Base-by-base conservation (phyloP, 1,140 invertebrate genomes). In the Pantala flavescens region DNA sequence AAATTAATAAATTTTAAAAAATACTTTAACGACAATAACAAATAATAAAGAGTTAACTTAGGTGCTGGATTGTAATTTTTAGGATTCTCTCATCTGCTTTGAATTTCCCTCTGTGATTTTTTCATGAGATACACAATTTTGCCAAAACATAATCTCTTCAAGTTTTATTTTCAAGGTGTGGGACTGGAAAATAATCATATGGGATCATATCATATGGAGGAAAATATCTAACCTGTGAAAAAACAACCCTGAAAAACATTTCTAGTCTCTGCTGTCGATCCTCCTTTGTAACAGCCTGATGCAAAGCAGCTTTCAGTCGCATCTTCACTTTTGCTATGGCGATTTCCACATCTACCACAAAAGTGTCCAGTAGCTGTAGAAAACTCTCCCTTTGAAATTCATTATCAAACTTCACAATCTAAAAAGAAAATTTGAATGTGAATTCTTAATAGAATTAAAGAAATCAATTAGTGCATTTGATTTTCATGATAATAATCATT, bases 181-280 rank as follows among this genome's bases (percentile, higher is more conserved):
- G n/a, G n/a, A n/a, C n/a, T n/a, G n/a, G n/a, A n/a, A n/a, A n/a
- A n/a, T n/a, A n/a, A n/a, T n/a, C n/a, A n/a, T n/a, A n/a, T n/a
- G n/a, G n/a, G n/a, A n/a, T n/a, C n/a, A n/a, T n/a, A n/a, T n/a
- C n/a, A n/a, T n/a, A n/a, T n/a, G n/a, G n/a, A n/a, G n/a, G n/a
- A n/a, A n/a, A n/a, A n/a, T 36, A 36, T 36, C 12, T 63, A 71
- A 84, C 84, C 77, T 85, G 83, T 10, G 83, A 81, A 77, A 87
- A 87, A 11, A 86, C 84, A 72, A 85, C 82, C 42, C 84, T 79
- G 76, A 86, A 87, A 77, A 87, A 87, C 78, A 81, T 82, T 76
- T 87, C 86, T 14, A 87, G 77, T 77, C 81, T 79, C 74, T 79
- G 79, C 72, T 86, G 82, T 71, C 86, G 78, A 36, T 84, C 77